phyloP scores from a whole-genome alignment of 2,888 invertebrate species.

The Dermolepida albohirtum region DNA sequence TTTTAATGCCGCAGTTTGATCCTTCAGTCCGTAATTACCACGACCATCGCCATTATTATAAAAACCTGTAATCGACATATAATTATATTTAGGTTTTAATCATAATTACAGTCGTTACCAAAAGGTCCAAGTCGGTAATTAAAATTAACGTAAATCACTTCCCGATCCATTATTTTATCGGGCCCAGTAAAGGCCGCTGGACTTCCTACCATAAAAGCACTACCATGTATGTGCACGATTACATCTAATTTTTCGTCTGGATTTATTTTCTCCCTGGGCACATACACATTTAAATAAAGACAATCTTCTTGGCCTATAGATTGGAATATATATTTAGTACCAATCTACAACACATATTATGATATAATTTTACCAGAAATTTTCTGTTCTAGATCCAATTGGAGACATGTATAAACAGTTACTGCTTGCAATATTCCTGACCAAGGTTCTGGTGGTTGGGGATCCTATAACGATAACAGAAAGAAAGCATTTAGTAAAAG shows the following conservation, averaged over 20 bases:
- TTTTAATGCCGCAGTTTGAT: constrained; percentile 74
- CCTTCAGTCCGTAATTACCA: constrained; percentile 77
- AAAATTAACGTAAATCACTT: constrained; percentile 59
- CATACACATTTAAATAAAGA: constrained; percentile 73
- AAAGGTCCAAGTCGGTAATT: constrained; percentile 59
- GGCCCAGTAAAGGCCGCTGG: constrained; percentile 64
- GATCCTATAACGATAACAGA: constrained; percentile 50
- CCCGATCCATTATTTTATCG: constrained; percentile 61
- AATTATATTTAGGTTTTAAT: too few species aligned
- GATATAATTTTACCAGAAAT: neutral
- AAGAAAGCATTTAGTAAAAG: too few species aligned
- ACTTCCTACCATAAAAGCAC: constrained; percentile 64
- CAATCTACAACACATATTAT: neutral
- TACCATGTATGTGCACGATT: constrained; percentile 66
- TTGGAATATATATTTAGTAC: neutral
- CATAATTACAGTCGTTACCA: constrained; percentile 48
- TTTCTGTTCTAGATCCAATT: constrained; percentile 18
- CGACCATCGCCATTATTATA: constrained; percentile 77
- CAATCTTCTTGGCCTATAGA: constrained; percentile 75
- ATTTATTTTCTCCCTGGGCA: constrained; percentile 66
- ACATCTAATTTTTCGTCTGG: constrained; percentile 63
- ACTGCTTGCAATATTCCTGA: constrained; percentile 53
- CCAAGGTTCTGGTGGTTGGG: constrained; percentile 55
- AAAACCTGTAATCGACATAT: constrained; percentile 68
- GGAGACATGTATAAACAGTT: constrained; percentile 53